Evolutionary conservation across 2,113 vertebrate genomes (phyloP).

Genomic region (Apteryx owenii): DNA sequence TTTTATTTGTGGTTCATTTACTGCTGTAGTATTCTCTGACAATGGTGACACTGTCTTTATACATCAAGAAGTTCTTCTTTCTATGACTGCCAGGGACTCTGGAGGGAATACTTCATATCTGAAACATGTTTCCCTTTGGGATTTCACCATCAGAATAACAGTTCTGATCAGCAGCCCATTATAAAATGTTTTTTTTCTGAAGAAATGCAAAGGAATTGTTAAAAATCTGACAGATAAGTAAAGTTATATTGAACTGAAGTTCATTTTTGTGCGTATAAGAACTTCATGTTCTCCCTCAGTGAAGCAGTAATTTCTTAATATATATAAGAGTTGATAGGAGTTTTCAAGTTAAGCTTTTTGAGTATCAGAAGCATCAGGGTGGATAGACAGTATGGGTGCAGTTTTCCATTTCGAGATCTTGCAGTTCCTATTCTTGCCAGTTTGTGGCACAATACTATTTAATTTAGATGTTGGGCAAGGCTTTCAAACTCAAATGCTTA

Average conservation of each 20-base stretch:
- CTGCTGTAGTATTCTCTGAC: conserved; percentile 78
- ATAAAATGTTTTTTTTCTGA: conserved; percentile 53
- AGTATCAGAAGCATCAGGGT: not conserved
- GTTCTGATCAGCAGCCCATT: conserved; percentile 79
- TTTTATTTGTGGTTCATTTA: conserved; percentile 83
- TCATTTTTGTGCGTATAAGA: not conserved
- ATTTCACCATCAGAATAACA: conserved; percentile 80
- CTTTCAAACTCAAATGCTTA: not conserved
- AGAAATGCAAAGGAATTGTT: conserved; percentile 41
- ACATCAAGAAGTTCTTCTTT: conserved; percentile 81
- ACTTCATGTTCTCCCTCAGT: not conserved
- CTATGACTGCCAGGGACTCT: conserved; percentile 75
- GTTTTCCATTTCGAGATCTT: not conserved
- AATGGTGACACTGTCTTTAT: conserved; percentile 83
- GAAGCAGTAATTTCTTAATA: conserved; percentile 8
- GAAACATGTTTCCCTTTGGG: conserved; percentile 80
- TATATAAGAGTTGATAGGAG: not conserved
- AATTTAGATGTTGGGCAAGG: not conserved
- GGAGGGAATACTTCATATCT: conserved; percentile 79
- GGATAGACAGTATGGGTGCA: not conserved
- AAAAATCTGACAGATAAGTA: conserved; percentile 55
- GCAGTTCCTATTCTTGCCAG: not conserved
- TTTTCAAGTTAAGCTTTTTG: not conserved
- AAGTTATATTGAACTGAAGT: conserved; percentile 6
- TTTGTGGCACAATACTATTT: conserved; percentile 20